Conservation (phyloP, 2,113 vertebrate genomes). For the Psophia crepitans region DNA sequence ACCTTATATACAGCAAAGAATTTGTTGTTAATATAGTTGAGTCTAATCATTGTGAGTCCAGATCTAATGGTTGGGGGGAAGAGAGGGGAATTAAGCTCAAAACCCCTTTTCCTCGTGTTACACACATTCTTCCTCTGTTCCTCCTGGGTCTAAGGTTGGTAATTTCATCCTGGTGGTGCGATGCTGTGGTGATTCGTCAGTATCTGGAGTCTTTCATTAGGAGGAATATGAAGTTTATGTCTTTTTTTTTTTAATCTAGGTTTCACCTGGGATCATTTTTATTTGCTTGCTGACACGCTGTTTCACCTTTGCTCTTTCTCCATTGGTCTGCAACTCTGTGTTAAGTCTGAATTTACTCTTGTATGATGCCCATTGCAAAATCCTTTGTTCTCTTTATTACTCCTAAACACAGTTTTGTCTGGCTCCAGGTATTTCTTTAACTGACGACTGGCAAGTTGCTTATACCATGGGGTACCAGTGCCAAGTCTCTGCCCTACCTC, state of each 20-base stretch:
- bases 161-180: not conserved
- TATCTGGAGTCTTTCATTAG: not conserved
- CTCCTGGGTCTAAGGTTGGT: not conserved
- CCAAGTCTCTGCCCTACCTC: not conserved
- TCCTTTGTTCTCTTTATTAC: not conserved
- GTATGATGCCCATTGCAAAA: not conserved
- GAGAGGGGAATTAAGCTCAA: not conserved
- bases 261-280: not conserved
- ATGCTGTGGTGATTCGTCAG: not conserved
- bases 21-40: not conserved
- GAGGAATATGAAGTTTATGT: not conserved
- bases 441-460: not conserved
- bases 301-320: not conserved
- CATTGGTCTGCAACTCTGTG: not conserved
- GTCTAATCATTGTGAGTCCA: not conserved
- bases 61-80: accelerated
- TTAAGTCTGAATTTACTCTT: not conserved
- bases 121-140: not conserved
- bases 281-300: not conserved
- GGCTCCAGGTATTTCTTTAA: not conserved
- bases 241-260: not conserved
- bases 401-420: not conserved
- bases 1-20: not conserved
- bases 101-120: not conserved
- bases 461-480: not conserved